Percentiles rank a stretch among this genome's conserved stretches.
Evolutionary conservation across 2,888 invertebrate species (phyloP).

Genomic region (Leuctra nigra): DNA sequence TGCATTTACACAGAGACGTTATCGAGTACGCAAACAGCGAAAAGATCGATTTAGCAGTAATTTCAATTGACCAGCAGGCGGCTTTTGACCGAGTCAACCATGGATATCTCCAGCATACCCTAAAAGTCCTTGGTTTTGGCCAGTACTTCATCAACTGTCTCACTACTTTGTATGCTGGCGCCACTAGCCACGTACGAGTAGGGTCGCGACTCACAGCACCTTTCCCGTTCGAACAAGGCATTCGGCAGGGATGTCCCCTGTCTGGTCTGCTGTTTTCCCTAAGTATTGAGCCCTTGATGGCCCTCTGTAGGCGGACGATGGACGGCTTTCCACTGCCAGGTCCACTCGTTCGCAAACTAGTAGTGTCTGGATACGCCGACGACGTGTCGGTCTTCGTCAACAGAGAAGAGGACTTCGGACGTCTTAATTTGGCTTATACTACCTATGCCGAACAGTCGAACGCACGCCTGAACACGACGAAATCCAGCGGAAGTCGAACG

Average conservation of each 20-base stretch:
- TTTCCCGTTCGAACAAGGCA: neutral
- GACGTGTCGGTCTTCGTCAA: neutral
- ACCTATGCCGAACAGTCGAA: no score
- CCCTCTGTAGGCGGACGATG: neutral
- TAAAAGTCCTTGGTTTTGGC: neutral
- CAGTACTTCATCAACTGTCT: neutral
- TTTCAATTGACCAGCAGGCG: constrained; percentile 1
- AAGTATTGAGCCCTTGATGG: neutral
- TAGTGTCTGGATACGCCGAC: neutral
- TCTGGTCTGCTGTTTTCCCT: neutral
- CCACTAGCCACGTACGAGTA: neutral
- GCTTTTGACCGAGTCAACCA: neutral
- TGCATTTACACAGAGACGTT: neutral
- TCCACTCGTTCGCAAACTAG: neutral
- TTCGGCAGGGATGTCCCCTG: neutral
- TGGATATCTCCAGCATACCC: neutral
- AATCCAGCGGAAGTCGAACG: no score
- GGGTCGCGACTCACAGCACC: neutral
- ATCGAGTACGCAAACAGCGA: neutral
- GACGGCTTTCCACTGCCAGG: neutral
- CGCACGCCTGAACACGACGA: no score
- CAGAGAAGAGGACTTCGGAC: neutral
- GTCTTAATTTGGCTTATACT: neutral
- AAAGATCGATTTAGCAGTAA: neutral
- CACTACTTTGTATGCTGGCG: neutral